A percentile compares a stretch with the other conserved stretches of the same genome.
Conservation (phyloP, 2,888 invertebrate genomes). For the Mythimna loreyi region DNA sequence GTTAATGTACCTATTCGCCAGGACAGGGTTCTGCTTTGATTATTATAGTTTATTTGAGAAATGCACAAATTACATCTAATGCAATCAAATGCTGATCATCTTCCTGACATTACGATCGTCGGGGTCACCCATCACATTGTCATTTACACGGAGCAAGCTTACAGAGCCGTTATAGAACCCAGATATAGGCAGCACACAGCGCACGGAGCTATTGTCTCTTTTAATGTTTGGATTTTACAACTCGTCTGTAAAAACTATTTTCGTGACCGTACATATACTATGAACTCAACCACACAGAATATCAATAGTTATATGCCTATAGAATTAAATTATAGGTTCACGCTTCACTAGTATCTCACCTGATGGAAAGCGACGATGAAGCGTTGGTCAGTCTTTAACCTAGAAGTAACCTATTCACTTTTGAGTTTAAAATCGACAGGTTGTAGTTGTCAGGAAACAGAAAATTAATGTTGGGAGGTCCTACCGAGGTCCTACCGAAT, state of each 20-base stretch:
- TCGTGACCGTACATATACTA: slow-evolving; percentile 29
- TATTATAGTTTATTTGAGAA: background rate
- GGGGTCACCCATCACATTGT: background rate
- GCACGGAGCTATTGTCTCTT: background rate
- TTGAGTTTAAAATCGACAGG: too few species aligned
- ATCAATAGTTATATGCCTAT: background rate
- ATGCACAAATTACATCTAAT: background rate
- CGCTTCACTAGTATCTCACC: too few species aligned
- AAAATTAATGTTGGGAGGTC: background rate
- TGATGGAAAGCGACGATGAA: too few species aligned
- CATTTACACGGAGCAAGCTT: background rate
- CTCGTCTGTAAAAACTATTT: slow-evolving; percentile 9
- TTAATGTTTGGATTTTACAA: background rate
- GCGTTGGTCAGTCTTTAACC: too few species aligned
- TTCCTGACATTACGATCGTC: background rate
- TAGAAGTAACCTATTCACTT: too few species aligned
- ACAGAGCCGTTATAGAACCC: slow-evolving; percentile 13
- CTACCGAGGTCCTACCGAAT: background rate
- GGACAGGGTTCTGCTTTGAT: background rate
- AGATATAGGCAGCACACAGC: background rate
- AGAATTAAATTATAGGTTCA: background rate
- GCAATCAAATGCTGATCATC: background rate
- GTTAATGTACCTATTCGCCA: background rate
- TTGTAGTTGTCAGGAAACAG: too few species aligned
- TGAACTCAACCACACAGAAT: background rate